Conservation (phyloP, 2,797 vertebrate genomes). For the Champsocephalus gunnari region DNA sequence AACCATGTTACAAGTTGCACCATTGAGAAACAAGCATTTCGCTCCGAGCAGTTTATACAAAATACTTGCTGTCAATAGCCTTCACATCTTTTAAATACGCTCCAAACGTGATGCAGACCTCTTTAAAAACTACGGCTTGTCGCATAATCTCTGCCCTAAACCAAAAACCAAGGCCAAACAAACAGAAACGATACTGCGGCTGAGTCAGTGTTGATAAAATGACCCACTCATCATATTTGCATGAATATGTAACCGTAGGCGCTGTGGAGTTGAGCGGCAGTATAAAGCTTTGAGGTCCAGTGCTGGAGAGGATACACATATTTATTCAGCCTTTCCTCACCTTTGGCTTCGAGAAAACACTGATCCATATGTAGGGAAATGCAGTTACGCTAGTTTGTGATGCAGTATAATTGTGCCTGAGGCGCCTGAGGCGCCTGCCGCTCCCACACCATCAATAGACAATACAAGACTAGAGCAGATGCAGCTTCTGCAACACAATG, state of each 20-base stretch:
- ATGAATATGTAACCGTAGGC: conserved; percentile 61
- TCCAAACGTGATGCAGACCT: conserved; percentile 14
- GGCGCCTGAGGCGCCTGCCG: conserved; percentile 61
- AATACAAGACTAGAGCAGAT: conserved; percentile 72
- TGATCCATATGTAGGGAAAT: conserved; percentile 61
- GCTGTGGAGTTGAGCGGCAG: conserved; percentile 40
- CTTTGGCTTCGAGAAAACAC: conserved; percentile 65
- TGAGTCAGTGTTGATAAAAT: conserved; percentile 37
- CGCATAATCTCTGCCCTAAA: conserved; percentile 53
- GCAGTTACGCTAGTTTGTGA: conserved; percentile 53
- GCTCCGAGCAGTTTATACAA: conserved; percentile 3
- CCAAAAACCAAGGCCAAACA: conserved; percentile 67
- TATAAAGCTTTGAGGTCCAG: conserved; percentile 55
- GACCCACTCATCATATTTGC: conserved; percentile 66
- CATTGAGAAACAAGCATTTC: conserved; percentile 12
- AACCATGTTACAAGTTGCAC: not conserved
- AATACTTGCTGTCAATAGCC: not conserved
- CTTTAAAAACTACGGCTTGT: conserved; percentile 13
- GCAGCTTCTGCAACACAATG: conserved; percentile 73
- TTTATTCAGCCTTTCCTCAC: conserved; percentile 67
- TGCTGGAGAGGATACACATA: conserved; percentile 58
- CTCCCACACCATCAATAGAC: conserved; percentile 71
- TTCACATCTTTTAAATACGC: conserved; percentile 14
- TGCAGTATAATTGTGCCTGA: conserved; percentile 72
- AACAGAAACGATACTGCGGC: conserved; percentile 38